Base-by-base conservation (phyloP, 2,888 invertebrate genomes). In the Cosmopolites sordidus region DNA sequence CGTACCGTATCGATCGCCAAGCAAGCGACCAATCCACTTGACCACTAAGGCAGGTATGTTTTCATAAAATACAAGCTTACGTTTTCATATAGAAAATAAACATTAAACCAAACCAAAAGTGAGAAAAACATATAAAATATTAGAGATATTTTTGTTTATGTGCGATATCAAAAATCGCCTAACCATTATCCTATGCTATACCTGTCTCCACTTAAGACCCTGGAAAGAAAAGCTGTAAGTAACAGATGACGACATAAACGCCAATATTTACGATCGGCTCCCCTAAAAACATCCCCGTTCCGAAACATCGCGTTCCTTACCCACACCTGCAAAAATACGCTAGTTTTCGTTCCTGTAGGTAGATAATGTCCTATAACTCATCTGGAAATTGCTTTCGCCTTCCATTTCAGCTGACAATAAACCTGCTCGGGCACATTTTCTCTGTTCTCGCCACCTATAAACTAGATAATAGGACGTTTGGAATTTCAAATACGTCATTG, bases 321-420 rank as follows among this genome's bases (percentile, higher is more conserved):
- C 63, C 69, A 69, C 74, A 74, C 74, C 74, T 74, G 73, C 72
- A 72, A 71, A 72, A 73, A 71, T 72, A 72, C 70, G 67, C 69
- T 67, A 70, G 69, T 73, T 71, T 71, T 71, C 69, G 66, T 67
- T 65, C 66, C 65, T 66, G 69, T 72, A 74, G 73, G 73, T 73
- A 73, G 73, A 73, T 74, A 73, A 74, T 73, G 72, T 68, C 63
- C 69, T 68, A 73, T 74, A 74, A 73, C 69, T 74, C 74, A 74
- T 72, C 69, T 63, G 61, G 65, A 67, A 72, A 73, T 73, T 72
- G 73, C 72, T 71, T 69, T 73, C 70, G 71, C 72, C 73, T 72
- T 71, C 72, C 72, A 72, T 73, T 72, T 69, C 71, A 69, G 67
- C 57, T 67, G 61, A 70, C 71, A 69, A 73, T 74, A 73, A 73